These are phyloP conservation scores for Pungitius pungitius DNA, from an alignment of 2,113 vertebrate genomes.

Conservation along the genomic window DNA sequence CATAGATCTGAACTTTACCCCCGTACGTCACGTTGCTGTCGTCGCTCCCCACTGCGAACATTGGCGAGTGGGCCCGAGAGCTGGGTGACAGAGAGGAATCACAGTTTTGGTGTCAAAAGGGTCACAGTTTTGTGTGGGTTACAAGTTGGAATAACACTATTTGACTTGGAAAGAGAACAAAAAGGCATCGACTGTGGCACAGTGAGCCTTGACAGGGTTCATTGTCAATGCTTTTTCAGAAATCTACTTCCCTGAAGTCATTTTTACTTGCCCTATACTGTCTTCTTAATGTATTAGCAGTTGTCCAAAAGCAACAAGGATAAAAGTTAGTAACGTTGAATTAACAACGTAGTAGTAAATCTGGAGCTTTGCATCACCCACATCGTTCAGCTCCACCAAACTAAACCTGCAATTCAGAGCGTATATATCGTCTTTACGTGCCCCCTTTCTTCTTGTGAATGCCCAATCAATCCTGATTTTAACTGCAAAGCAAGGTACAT, in stretches of 20 bases:
- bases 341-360: background rate
- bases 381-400: background rate
- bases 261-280: background rate
- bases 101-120: background rate
- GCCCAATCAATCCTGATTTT: background rate
- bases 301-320: background rate
- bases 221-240: too few species aligned
- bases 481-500: background rate
- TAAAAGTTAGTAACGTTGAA: background rate
- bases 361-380: background rate
- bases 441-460: background rate
- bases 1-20: conserved; percentile 97
- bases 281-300: background rate
- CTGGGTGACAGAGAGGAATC: conserved; percentile 63
- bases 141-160: too few species aligned
- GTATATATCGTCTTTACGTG: background rate
- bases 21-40: conserved; percentile 89
- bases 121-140: background rate
- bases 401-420: background rate
- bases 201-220: too few species aligned
- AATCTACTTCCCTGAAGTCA: background rate
- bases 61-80: conserved; percentile 93
- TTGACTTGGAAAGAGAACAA: too few species aligned
- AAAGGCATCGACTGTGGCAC: too few species aligned
- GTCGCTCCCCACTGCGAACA: conserved; percentile 97